Conservation (phyloP, 2,797 vertebrate species). For the Macroramphosus scolopax region DNA sequence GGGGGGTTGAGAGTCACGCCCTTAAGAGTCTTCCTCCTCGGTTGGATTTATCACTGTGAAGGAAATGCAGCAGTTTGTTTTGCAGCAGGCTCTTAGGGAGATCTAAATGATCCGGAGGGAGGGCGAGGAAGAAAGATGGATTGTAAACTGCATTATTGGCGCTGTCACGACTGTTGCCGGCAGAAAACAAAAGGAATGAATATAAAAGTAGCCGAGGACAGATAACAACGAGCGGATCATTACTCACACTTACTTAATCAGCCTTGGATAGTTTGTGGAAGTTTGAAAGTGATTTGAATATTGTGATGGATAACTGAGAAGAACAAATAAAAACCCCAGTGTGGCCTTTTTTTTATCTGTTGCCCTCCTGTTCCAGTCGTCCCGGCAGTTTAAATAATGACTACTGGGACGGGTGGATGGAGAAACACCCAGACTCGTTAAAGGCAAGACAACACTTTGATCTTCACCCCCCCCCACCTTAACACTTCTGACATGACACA, state of each 20-base stretch:
- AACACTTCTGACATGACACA: constrained; percentile 14
- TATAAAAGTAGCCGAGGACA: constrained; percentile 37
- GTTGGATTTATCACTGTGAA: constrained; percentile 60
- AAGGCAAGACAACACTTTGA: constrained; percentile 13
- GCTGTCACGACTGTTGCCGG: constrained; percentile 29
- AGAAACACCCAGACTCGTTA: constrained; percentile 9
- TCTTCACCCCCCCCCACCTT: constrained; percentile 25
- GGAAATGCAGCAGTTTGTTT: constrained; percentile 58
- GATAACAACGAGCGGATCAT: constrained; percentile 30
- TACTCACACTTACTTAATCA: constrained; percentile 25
- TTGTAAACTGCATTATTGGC: constrained; percentile 48
- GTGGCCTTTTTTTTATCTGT: constrained; percentile 5
- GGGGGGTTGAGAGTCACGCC: constrained; percentile 37
- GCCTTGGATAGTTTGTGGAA: no score
- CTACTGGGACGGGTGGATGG: constrained; percentile 15
- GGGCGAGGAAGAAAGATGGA: constrained; percentile 32
- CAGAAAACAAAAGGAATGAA: constrained; percentile 36
- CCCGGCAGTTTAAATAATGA: constrained; percentile 13
- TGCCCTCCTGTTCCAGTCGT: constrained; percentile 15
- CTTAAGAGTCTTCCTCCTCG: constrained; percentile 56
- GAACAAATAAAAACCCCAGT: constrained; percentile 9
- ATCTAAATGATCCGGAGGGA: constrained; percentile 52
- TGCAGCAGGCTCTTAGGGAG: constrained; percentile 61
- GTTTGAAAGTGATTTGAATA: constrained; percentile 22
- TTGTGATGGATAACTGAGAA: constrained; percentile 21